These are phyloP conservation scores for Wasmannia auropunctata DNA, from an alignment of 1,140 invertebrate genomes.

Conservation along the genomic window DNA sequence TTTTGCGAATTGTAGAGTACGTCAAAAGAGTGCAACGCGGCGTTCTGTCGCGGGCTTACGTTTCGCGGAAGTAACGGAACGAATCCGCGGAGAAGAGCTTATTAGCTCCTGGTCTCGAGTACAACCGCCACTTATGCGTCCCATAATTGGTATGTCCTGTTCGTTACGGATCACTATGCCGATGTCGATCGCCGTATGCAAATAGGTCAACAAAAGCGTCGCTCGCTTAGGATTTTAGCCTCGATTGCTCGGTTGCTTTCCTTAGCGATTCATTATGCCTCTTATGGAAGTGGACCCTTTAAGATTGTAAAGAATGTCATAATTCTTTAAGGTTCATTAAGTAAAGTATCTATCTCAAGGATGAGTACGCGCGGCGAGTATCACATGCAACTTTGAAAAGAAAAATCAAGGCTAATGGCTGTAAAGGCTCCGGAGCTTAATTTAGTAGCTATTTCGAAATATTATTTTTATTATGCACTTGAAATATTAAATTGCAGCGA, in stretches of 20 bases:
- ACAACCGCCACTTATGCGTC: slow-evolving; percentile 18
- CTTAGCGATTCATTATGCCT: slow-evolving; percentile 1
- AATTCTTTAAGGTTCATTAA: slow-evolving; percentile 41
- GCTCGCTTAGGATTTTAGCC: slow-evolving; percentile 14
- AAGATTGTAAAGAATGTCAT: neutral
- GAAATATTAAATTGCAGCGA: neutral
- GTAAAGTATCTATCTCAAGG: neutral
- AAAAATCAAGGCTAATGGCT: slow-evolving; percentile 37
- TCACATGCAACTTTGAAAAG: neutral
- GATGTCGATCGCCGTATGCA: neutral
- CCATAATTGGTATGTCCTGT: slow-evolving; percentile 25
- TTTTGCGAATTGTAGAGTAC: neutral
- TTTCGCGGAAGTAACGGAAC: slow-evolving; percentile 62
- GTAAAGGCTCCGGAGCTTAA: neutral
- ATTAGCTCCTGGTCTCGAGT: slow-evolving; percentile 7
- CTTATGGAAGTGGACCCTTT: neutral
- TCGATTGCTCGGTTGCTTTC: slow-evolving; percentile 2
- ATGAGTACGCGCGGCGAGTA: neutral
- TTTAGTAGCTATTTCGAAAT: neutral
- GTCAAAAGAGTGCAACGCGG: neutral
- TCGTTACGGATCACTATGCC: slow-evolving; percentile 41
- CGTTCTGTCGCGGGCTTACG: neutral
- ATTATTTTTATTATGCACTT: neutral
- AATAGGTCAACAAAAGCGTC: slow-evolving; percentile 38
- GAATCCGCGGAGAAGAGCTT: neutral